Evolutionary conservation across 2,888 invertebrate species (phyloP).

Genomic region (Malacosoma neustria): DNA sequence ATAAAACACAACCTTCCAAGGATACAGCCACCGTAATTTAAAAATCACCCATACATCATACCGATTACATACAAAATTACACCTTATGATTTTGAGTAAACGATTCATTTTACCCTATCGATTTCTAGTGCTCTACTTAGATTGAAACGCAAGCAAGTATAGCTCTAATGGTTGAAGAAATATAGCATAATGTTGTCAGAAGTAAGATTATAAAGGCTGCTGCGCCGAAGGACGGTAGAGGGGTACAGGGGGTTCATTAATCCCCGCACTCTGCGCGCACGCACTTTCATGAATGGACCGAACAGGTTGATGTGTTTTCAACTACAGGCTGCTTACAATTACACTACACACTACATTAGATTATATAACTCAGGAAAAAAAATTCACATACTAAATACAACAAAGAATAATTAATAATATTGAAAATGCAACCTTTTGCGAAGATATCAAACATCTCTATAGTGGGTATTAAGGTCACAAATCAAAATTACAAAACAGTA

Average conservation of each 20-base stretch:
- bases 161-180: slow-evolving; percentile 16
- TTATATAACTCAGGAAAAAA: neutral
- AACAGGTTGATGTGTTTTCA: slow-evolving; percentile 69
- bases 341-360: neutral
- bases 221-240: slow-evolving; percentile 40
- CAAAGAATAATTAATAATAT: neutral
- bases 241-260: slow-evolving; percentile 65
- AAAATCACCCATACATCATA: slow-evolving; percentile 34
- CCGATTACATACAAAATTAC: slow-evolving; percentile 23
- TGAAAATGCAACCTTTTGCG: neutral
- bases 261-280: slow-evolving; percentile 74
- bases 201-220: slow-evolving; percentile 30
- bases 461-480: slow-evolving; percentile 26
- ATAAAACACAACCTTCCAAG: slow-evolving; percentile 71
- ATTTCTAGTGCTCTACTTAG: slow-evolving; percentile 2
- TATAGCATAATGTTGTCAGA: slow-evolving; percentile 27
- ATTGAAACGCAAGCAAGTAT: slow-evolving; percentile 16
- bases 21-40: slow-evolving; percentile 69
- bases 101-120: slow-evolving; percentile 19
- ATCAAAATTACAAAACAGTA: slow-evolving; percentile 36
- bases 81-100: slow-evolving; percentile 23
- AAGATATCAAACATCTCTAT: neutral
- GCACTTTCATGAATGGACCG: slow-evolving; percentile 74
- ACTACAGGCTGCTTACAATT: slow-evolving; percentile 41
- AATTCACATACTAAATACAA: neutral